Evolutionary conservation across 2,113 vertebrate species (phyloP).

Genomic region (Menura novaehollandiae): DNA sequence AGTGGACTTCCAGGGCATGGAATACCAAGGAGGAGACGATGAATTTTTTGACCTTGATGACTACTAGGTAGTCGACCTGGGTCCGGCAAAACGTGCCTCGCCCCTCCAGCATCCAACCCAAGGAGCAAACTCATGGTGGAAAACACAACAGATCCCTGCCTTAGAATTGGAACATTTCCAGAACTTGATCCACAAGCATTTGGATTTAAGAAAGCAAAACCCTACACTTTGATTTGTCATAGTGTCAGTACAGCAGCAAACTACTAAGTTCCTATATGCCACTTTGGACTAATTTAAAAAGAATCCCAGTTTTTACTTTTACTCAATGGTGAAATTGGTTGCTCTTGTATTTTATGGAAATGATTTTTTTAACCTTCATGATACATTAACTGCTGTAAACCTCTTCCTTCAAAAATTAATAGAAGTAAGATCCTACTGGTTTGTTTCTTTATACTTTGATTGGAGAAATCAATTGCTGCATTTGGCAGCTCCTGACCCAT

Average conservation of each 20-base stretch:
- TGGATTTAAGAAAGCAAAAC: conserved; percentile 85
- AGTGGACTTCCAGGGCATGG: conserved; percentile 99
- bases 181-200: conserved; percentile 83
- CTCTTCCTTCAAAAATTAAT: conserved; percentile 75
- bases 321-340: conserved; percentile 90
- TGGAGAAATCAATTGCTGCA: conserved; percentile 73
- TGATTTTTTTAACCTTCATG: conserved; percentile 97
- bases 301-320: conserved; percentile 91
- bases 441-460: conserved; percentile 79
- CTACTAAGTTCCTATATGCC: conserved; percentile 80
- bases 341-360: conserved; percentile 98
- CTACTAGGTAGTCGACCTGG: conserved; percentile 99
- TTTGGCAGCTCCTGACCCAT: conserved; percentile 78
- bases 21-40: conserved; percentile 97
- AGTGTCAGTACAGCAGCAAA: conserved; percentile 88
- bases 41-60: conserved; percentile 99
- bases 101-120: conserved; percentile 87
- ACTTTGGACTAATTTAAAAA: conserved; percentile 87
- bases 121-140: conserved; percentile 82
- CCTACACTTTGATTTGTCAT: conserved; percentile 90
- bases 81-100: conserved; percentile 83
- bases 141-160: conserved; percentile 89
- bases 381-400: conserved; percentile 94
- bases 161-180: conserved; percentile 95
- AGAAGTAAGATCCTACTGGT: conserved; percentile 78